Base-by-base conservation (phyloP, 2,113 vertebrate genomes). In the Prunella fulvescens region DNA sequence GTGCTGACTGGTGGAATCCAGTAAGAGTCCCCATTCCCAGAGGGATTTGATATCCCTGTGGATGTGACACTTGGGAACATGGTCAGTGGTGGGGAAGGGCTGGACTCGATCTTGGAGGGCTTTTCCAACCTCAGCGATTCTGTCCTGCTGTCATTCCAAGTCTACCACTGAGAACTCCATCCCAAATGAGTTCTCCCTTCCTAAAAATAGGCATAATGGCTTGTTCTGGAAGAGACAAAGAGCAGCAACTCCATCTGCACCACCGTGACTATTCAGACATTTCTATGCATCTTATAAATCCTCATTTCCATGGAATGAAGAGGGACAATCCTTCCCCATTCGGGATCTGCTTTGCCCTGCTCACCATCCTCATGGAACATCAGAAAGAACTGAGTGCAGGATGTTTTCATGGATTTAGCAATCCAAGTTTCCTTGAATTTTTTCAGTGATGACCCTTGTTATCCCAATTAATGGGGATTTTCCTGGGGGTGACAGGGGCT, bases 361-460 rank as follows among this genome's bases (percentile, higher is more conserved):
- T 53, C 66, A 20, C 47, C 67, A 9, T 31, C 48, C 64, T 19
- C 4, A 0, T 1, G 37, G 64, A 69, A 29, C 10, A 42, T 56
- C 47, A 15, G 44, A 37, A 44, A 35, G 42, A 17, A 17, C 18
- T 1, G 3, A 24, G 5, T 10, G 22, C 12, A 19, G 60, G 70
- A 18, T 2, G 12, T n/a, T 66, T 11, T 8, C 47, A 24, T 4
- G 12, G n/a, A 28, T 76, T 91, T 31, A 48, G 12, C 9, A 28
- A 18, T 33, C 10, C 7, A 6, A 25, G 24, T 7, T 62, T 10
- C n/a, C 37, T 7, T 14, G 70, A 19, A 4, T 19, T 70, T 70
- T 80, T 72, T 51, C 11, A 4, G 12, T 4, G 3, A 16, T 0
- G 0, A 29, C 37, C 13, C 13, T 50, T 28, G 0, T 62, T 39